Percentiles rank a stretch among this genome's conserved stretches.
These are phyloP conservation scores for Acanthis flammea DNA, from an alignment of 2,797 vertebrate genomes.

Conservation along the genomic window DNA sequence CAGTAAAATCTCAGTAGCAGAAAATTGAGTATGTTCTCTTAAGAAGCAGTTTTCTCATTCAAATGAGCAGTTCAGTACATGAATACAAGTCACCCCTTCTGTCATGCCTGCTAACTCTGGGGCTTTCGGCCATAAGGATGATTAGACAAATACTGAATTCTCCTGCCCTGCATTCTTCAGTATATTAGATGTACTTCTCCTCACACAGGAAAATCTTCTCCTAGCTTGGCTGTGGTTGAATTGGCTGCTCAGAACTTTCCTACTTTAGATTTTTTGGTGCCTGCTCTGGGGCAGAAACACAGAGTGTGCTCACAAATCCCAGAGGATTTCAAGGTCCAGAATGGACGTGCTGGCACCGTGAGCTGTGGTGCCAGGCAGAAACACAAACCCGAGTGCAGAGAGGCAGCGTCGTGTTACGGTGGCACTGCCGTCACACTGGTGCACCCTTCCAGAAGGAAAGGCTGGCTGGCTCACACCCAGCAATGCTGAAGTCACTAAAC, in stretches of 20 bases:
- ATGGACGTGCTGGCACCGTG: neutral
- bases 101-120: neutral
- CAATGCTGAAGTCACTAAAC: neutral
- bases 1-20: neutral
- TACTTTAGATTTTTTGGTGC: neutral
- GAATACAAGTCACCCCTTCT: neutral
- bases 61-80: neutral
- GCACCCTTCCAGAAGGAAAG: neutral
- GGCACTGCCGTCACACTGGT: neutral
- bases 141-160: neutral
- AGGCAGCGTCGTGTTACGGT: rapidly evolving
- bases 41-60: neutral
- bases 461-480: neutral
- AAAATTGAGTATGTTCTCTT: neutral
- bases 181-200: neutral
- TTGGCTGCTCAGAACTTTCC: neutral
- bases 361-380: neutral
- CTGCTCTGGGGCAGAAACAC: neutral
- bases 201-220: neutral
- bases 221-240: neutral
- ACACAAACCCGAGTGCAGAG: neutral
- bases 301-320: neutral
- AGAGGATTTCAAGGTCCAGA: neutral
- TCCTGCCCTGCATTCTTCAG: neutral
- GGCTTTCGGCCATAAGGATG: neutral